Conservation (phyloP, 2,113 vertebrate species). For the Melanotaenia duboulayi region DNA sequence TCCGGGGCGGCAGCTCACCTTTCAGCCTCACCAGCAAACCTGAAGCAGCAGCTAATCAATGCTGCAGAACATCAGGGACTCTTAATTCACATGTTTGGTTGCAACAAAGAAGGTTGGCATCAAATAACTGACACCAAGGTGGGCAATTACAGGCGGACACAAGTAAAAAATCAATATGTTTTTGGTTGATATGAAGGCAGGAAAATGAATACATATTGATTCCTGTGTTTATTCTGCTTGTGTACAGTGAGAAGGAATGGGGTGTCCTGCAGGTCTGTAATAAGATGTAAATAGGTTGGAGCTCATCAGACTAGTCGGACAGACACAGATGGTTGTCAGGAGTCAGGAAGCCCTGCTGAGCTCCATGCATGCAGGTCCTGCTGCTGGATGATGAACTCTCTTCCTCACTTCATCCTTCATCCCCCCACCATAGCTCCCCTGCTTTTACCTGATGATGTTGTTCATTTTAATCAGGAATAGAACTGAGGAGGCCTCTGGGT, state of each 20-base stretch:
- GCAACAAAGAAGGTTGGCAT: slow-evolving; percentile 18
- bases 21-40: slow-evolving; percentile 6
- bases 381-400: background rate
- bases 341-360: slow-evolving; percentile 26
- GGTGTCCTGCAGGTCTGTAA: background rate
- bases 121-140: slow-evolving; percentile 43
- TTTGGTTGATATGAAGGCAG: slow-evolving; percentile 4
- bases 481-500: too few species aligned
- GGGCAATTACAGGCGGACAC: slow-evolving; percentile 22
- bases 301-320: slow-evolving; percentile 49
- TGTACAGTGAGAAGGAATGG: background rate
- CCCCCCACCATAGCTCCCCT: background rate
- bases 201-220: slow-evolving; percentile 10
- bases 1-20: background rate
- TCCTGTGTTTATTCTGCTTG: slow-evolving; percentile 2
- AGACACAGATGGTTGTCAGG: slow-evolving; percentile 46
- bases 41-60: slow-evolving; percentile 33
- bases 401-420: background rate
- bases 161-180: slow-evolving; percentile 28
- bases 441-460: background rate
- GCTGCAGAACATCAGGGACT: slow-evolving; percentile 8
- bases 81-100: slow-evolving; percentile 3
- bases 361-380: background rate
- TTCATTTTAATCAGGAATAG: too few species aligned
- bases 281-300: slow-evolving; percentile 46